Conservation (phyloP, 2,888 invertebrate genomes). For the Apamea anceps region DNA sequence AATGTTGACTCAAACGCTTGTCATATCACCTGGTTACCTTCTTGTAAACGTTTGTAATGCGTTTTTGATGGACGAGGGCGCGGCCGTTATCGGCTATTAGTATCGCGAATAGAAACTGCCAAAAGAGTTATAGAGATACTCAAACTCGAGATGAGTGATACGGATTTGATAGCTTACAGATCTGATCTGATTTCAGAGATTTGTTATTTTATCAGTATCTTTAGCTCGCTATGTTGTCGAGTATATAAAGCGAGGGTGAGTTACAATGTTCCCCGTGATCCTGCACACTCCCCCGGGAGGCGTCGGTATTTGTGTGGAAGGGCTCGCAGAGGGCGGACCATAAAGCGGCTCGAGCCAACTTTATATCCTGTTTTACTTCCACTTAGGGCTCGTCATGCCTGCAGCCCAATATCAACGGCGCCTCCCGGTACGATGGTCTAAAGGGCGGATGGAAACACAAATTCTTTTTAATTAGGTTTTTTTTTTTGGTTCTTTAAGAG, state of each 20-base stretch:
- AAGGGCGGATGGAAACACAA: background rate
- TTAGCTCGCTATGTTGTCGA: conserved; percentile 10
- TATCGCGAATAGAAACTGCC: conserved; percentile 70
- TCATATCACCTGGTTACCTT: conserved; percentile 82
- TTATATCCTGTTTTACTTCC: conserved; percentile 80
- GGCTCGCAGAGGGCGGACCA: conserved; percentile 73
- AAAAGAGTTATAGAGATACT: conserved; percentile 68
- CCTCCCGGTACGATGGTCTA: background rate
- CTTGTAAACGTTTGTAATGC: conserved; percentile 85
- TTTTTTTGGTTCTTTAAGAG: background rate
- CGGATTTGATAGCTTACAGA: conserved; percentile 59
- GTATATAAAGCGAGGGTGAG: conserved; percentile 53
- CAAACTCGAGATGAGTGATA: conserved; percentile 67
- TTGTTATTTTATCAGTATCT: conserved; percentile 46
- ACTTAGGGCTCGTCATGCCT: conserved; percentile 69
- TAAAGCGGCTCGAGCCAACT: conserved; percentile 75
- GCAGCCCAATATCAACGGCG: conserved; percentile 6
- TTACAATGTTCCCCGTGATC: conserved; percentile 42
- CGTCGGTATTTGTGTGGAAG: conserved; percentile 54
- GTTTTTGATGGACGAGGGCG: conserved; percentile 87
- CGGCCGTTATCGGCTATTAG: conserved; percentile 78
- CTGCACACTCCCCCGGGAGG: conserved; percentile 66
- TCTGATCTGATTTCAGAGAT: conserved; percentile 66
- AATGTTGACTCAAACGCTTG: conserved; percentile 81
- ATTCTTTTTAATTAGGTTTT: background rate